These are phyloP conservation scores for Phoxinus phoxinus DNA, from an alignment of 2,113 vertebrate species.

Conservation along the genomic window DNA sequence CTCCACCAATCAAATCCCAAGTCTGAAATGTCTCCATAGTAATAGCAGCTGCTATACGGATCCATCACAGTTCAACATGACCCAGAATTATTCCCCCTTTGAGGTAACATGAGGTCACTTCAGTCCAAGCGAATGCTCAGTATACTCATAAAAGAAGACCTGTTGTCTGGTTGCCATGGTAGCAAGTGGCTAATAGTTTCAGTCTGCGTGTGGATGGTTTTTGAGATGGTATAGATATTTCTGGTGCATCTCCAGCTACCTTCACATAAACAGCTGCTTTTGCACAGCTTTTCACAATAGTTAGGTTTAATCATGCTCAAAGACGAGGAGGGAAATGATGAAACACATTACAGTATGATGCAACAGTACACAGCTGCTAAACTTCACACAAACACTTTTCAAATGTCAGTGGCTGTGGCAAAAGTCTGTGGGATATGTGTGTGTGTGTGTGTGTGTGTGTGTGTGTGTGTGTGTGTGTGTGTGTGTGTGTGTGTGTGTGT, in stretches of 20 bases:
- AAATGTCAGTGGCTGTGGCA: conserved; percentile 12
- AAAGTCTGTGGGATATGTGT: conserved; percentile 7
- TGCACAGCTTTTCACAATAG: conserved; percentile 10
- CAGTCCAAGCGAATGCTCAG: conserved; percentile 27
- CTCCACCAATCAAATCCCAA: not conserved
- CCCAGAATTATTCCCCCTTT: not conserved
- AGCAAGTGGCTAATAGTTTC: not conserved
- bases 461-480: not conserved
- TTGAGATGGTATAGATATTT: not conserved
- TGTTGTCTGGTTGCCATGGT: conserved; percentile 34
- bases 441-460: not conserved
- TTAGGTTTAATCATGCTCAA: not conserved
- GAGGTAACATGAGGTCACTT: conserved; percentile 14
- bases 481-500: conserved; percentile 6
- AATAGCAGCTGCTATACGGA: not conserved
- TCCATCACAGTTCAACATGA: not conserved
- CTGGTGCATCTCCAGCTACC: conserved; percentile 15
- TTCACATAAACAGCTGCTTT: conserved; percentile 6
- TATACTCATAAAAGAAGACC: not conserved
- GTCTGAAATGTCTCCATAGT: not conserved
- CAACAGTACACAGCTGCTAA: conserved; percentile 10
- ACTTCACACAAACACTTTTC: conserved; percentile 23
- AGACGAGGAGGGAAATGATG: not conserved
- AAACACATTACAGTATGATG: conserved; percentile 7
- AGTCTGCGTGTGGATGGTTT: conserved; percentile 2